Conservation (phyloP, 1,140 invertebrate genomes). For the Phortica variegata region DNA sequence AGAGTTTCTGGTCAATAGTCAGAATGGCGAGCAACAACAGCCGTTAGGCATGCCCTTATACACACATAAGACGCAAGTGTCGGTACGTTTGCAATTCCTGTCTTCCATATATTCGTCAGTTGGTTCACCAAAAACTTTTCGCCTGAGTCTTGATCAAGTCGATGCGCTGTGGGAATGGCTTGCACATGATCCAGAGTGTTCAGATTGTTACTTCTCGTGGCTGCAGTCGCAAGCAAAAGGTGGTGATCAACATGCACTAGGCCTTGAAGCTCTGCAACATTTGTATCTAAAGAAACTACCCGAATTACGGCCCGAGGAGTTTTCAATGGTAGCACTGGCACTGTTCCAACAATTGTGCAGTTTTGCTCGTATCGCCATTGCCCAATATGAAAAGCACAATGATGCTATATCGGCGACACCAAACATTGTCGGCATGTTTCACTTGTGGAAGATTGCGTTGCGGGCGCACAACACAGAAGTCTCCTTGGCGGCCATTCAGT, state of each 20-base stretch:
- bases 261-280: slow-evolving; percentile 81
- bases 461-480: slow-evolving; percentile 88
- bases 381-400: slow-evolving; percentile 58
- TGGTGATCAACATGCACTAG: slow-evolving; percentile 87
- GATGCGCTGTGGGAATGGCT: slow-evolving; percentile 89
- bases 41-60: slow-evolving; percentile 62
- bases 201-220: slow-evolving; percentile 92
- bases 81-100: slow-evolving; percentile 86
- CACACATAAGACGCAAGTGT: slow-evolving; percentile 86
- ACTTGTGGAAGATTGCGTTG: slow-evolving; percentile 90
- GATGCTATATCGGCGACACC: slow-evolving; percentile 58
- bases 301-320: slow-evolving; percentile 79
- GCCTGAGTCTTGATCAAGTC: slow-evolving; percentile 83
- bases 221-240: slow-evolving; percentile 84
- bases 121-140: slow-evolving; percentile 84
- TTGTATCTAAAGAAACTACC: slow-evolving; percentile 88
- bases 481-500: slow-evolving; percentile 90
- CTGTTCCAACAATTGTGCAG: slow-evolving; percentile 89
- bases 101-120: slow-evolving; percentile 88
- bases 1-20: slow-evolving; percentile 31
- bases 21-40: slow-evolving; percentile 40
- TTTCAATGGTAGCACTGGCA: slow-evolving; percentile 87
- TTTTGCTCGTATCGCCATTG: slow-evolving; percentile 72
- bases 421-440: slow-evolving; percentile 82
- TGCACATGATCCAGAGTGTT: slow-evolving; percentile 77